Base-by-base conservation (phyloP, 2,797 vertebrate genomes). In the Chelon auratus region DNA sequence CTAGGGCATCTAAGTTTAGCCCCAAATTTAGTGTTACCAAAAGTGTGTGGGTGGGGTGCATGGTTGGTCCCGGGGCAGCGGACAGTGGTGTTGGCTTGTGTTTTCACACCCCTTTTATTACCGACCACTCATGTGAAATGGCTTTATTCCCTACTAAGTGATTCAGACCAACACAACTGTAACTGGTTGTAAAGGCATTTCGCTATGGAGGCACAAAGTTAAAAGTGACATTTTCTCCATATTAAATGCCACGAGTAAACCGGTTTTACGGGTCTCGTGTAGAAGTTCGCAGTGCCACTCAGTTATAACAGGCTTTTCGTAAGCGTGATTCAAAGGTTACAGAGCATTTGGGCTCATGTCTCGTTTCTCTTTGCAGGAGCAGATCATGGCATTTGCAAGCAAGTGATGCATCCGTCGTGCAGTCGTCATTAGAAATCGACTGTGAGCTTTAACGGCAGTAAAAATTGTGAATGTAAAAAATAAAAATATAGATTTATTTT, bases 351-450 rank as follows among this genome's bases (percentile, higher is more conserved):
- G 76, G 26, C 37, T 69, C 3, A 52, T 73, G 36, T 68, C 72
- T 88, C n/a, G 80, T 79, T 86, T 80, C 78, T 84, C 91, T 68
- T 68, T 79, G 94, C 89, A 99, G 98, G 97, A 98, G 77, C 96
- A 98, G 93, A 98, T 99, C 64, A 95, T 99, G 92, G 94, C 95
- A 13, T 98, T 96, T 86, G 97, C 97, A 63, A 99, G 96, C 93
- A 98, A 97, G 78, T 99, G 93, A 97, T 42, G 43, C 50, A 51
- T 52, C 54, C 18, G 36, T 48, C 62, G 11, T 6, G 65, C 56
- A 18, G 9, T 71, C 70, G 75, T 62, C 82, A 72, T 13, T 37
- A 57, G 1, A 18, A 33, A 33, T 33, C 30, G 13, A 74, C 63
- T 78, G 60, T 50, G n/a, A 80, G 70, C 64, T 88, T 61, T 56